These are phyloP conservation scores for Mirounga angustirostris DNA, from an alignment of 2,113 vertebrate species.

Conservation along the genomic window DNA sequence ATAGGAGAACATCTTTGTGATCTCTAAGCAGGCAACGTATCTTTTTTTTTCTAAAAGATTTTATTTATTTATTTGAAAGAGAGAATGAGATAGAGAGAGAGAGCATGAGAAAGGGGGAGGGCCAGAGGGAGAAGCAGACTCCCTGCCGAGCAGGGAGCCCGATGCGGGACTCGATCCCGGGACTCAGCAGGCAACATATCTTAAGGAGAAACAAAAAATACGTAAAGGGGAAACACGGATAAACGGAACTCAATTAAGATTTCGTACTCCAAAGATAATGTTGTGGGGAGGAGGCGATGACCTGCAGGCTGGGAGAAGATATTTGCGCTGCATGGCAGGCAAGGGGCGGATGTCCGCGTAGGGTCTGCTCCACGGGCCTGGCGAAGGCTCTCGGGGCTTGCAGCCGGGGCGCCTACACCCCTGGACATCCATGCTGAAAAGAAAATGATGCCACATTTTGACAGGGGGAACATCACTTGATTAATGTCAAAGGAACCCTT, in stretches of 20 bases:
- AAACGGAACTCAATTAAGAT: neutral
- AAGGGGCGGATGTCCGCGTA: neutral
- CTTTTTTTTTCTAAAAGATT: neutral
- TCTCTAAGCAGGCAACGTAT: neutral
- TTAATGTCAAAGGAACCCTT: neutral
- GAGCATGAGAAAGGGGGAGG: too few relatives aligned
- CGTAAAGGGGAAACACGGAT: neutral
- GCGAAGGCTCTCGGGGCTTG: neutral
- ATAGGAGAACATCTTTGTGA: neutral
- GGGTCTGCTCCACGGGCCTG: fast-evolving
- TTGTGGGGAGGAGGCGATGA: neutral
- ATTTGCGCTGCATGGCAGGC: neutral
- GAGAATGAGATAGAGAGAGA: too few relatives aligned
- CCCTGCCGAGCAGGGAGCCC: too few relatives aligned
- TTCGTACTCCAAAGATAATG: neutral
- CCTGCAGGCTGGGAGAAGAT: neutral
- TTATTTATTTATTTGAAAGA: too few relatives aligned
- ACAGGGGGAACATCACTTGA: neutral
- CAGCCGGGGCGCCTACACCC: fast-evolving
- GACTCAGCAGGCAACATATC: neutral
- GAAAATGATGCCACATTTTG: neutral
- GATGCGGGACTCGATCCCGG: too few relatives aligned
- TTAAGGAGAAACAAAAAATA: neutral
- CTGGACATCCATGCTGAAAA: neutral
- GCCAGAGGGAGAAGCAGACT: too few relatives aligned